phyloP scores from a whole-genome alignment of 92 coral and sea anemone species.

The Muricea muricata region DNA sequence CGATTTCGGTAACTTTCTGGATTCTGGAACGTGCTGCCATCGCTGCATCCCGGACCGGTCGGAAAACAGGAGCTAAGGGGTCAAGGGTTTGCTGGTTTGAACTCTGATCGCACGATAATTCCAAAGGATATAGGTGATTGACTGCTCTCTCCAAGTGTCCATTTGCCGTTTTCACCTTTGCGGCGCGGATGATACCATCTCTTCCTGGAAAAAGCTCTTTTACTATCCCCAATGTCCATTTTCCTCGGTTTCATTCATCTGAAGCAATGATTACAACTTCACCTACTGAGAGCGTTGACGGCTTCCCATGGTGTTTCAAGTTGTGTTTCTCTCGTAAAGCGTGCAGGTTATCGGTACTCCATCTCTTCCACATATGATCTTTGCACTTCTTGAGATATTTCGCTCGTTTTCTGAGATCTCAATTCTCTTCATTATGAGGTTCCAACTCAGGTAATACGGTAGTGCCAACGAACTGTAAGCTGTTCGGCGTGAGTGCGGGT shows the following conservation, averaged over 20 bases:
- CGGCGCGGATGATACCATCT: neutral
- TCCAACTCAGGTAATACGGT: neutral
- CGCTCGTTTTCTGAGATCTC: neutral
- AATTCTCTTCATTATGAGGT: neutral
- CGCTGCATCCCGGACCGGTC: neutral
- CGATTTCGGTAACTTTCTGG: neutral
- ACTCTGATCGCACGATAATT: neutral
- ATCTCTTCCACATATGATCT: neutral
- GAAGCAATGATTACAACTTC: neutral
- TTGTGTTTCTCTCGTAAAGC: neutral
- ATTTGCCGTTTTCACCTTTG: neutral
- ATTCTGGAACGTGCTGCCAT: neutral
- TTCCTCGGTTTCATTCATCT: neutral
- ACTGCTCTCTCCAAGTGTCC: neutral
- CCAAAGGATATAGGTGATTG: neutral
- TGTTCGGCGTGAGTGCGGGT: neutral
- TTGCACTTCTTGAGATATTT: neutral
- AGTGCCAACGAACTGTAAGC: neutral
- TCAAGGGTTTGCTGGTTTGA: neutral
- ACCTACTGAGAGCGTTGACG: neutral
- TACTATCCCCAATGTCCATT: neutral
- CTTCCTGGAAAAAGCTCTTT: neutral
- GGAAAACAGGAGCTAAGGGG: neutral
- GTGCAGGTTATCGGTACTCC: neutral
- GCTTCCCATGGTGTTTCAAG: neutral